phyloP scores from a whole-genome alignment of 2,888 invertebrate genomes.

The Alloplasta piceator region DNA sequence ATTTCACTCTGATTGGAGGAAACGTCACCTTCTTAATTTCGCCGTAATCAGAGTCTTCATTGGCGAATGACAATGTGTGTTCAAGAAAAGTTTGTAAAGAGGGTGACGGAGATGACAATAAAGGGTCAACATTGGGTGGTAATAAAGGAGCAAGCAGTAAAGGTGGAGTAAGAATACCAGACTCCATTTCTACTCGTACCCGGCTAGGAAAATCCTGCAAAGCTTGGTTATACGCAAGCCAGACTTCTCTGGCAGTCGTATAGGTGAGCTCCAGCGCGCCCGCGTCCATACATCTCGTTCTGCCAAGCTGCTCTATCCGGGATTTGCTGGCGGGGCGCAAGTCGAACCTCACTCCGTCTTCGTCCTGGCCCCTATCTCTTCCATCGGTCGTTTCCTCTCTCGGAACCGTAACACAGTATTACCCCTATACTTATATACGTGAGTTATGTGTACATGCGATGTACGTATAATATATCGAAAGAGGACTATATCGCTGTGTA shows the following conservation, averaged over 20 bases:
- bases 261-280: conserved; percentile 21
- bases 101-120: too few species aligned
- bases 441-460: conserved; percentile 14
- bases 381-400: conserved; percentile 63
- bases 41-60: too few species aligned
- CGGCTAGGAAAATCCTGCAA: conserved; percentile 22
- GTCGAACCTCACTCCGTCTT: conserved; percentile 65
- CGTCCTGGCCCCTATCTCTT: conserved; percentile 62
- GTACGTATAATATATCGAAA: conserved; percentile 22
- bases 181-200: background rate
- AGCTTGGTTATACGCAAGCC: conserved; percentile 20
- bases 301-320: conserved; percentile 68
- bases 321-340: conserved; percentile 67
- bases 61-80: too few species aligned
- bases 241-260: conserved; percentile 16
- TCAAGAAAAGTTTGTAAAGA: too few species aligned
- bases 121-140: too few species aligned
- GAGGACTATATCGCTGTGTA: conserved; percentile 3
- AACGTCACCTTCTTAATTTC: too few species aligned
- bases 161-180: too few species aligned
- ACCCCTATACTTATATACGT: conserved; percentile 7
- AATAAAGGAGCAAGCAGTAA: too few species aligned
- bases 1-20: too few species aligned
- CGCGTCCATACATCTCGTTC: conserved; percentile 66
- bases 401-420: conserved; percentile 30